Evolutionary conservation across 2,797 vertebrate genomes (phyloP).

Genomic region (Gymnopithys bicolor): DNA sequence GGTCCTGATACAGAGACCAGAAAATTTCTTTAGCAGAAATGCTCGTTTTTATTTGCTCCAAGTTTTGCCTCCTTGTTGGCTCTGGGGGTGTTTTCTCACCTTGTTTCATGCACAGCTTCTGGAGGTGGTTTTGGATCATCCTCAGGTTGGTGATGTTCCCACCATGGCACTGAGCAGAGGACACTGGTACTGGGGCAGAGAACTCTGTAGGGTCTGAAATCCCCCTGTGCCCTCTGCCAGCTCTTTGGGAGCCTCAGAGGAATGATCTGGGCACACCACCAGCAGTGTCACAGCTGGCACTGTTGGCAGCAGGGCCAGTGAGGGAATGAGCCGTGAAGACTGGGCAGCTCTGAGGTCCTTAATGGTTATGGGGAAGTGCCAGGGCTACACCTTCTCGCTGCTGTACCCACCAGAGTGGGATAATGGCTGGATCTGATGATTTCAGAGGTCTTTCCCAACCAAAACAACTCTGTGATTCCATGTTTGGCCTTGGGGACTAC

Average conservation of each 20-base stretch:
- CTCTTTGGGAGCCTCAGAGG: not conserved
- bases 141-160: not conserved
- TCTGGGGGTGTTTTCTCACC: not conserved
- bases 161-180: not conserved
- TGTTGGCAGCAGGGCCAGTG: not conserved
- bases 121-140: not conserved
- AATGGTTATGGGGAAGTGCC: not conserved
- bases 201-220: not conserved
- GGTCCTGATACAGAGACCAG: not conserved
- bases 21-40: not conserved
- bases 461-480: not conserved
- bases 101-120: not conserved
- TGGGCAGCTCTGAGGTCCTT: not conserved
- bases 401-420: not conserved
- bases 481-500: not conserved
- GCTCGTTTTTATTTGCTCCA: not conserved
- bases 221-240: not conserved
- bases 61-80: not conserved
- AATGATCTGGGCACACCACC: not conserved
- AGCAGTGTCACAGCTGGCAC: not conserved
- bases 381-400: not conserved
- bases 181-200: not conserved
- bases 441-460: not conserved
- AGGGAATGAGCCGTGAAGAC: fast-evolving
- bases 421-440: not conserved